Base-by-base conservation (phyloP, 2,113 vertebrate genomes). In the Takifugu flavidus region DNA sequence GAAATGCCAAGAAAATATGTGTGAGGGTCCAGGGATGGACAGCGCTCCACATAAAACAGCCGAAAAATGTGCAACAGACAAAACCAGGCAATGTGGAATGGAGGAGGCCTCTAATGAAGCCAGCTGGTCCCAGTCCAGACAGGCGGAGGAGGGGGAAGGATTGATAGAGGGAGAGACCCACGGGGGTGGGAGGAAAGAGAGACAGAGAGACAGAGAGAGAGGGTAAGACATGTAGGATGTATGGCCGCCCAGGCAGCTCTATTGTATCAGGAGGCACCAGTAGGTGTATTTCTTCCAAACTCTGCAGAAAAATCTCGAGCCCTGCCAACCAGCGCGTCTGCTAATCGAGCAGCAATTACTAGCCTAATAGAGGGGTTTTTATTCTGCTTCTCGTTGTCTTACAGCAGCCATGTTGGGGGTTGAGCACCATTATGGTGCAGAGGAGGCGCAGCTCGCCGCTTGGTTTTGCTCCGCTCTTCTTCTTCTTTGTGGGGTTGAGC, bases 211-310 rank as follows among this genome's bases (percentile, higher is more conserved):
- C 62, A 69, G 77, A 52, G 52, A 75, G 62, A 68, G 77, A 71
- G 89, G 77, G 79, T 84, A 80, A 89, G 89, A 90, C 88, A 78
- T 80, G 87, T 82, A 91, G 89, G 89, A 92, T 92, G 89, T 91
- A 90, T 89, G 89, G 88, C 82, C 82, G 72, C 78, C 80, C 74
- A 89, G 82, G 82, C 86, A 82, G 87, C 80, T 91, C 86, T 92
- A 91, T 92, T 91, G 91, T 92, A 92, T 92, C 91, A 92, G 89
- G 88, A 89, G 78, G 81, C 82, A 86, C 83, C 91, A 92, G 91
- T 86, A 87, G 88, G 89, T 89, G 85, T 83, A 65, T 85, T 90
- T 84, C 85, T 88, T 90, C 91, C 91, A 90, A 90, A 89, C 79
- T 89, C 79, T 67, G 82, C 75, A 72, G 83, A 87, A 86, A 84